Evolutionary conservation across 2,888 invertebrate species (phyloP), one percentile per base, ranked within the genome.

Genomic region (Dinocampus coccinellae): DNA sequence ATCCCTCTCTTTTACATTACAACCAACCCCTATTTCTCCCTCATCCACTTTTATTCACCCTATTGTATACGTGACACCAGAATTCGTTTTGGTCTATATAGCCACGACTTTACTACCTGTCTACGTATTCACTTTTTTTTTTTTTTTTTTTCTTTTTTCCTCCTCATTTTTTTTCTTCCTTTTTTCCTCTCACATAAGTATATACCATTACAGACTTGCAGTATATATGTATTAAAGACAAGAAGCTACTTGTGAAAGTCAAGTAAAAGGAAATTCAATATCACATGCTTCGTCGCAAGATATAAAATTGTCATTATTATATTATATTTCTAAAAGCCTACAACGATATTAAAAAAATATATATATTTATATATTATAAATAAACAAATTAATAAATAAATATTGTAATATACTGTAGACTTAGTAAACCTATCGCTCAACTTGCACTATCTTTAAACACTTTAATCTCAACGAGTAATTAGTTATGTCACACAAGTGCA

Each of bases 31-130:
- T 26, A 62, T 68, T 24, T 69, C 24, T 16, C 55, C 39, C 13
- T 33, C 68, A 55, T 63, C 64, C 69, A 57, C 39, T 72, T 62
- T 53, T 63, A 58, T 42, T 20, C 64, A 36, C 61, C 34, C 22
- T 26, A 16, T 16, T 47, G 58, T n/a, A n/a, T 33, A 58, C 58
- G 58, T 58, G 58, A 55, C 55, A 3, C 55, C 13, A 24, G 26
- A 22, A 34, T 16, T 33, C 9, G 33, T n/a, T 33, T 58, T 16
- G 16, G 4, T 3, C 13, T 39, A 13, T 57, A 57, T 57, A 57
- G 29, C 29, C 29, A 29, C 11, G n/a, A 26, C 29, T 57, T 6
- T 13, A 34, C 16, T 29, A 34, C 34, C 16, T 60, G 11, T 34
- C 33, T 60, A 60, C 34, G 11, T 60, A 20, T 9, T 20, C 22